Evolutionary conservation across 2,797 vertebrate species (phyloP).

Genomic region (Nasua narica): DNA sequence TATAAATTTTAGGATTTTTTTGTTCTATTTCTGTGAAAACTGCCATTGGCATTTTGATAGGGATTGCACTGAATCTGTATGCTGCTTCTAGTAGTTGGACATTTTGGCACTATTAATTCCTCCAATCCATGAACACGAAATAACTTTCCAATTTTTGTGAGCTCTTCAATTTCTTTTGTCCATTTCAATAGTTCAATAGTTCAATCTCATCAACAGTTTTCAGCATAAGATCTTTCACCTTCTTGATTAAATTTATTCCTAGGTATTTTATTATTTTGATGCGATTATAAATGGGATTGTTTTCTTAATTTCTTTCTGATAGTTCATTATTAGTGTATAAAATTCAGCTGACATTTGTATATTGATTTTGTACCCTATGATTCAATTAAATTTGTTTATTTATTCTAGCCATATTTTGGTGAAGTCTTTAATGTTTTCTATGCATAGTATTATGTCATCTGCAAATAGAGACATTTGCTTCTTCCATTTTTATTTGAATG

Average conservation of each 20-base stretch:
- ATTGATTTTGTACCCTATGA: not conserved
- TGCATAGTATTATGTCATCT: not conserved
- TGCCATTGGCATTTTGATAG: not conserved
- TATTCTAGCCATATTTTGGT: not conserved
- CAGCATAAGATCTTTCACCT: not conserved
- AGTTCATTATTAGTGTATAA: not conserved
- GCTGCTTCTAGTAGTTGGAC: not conserved
- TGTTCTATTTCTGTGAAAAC: not conserved
- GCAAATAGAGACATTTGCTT: not conserved
- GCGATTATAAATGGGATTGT: not conserved
- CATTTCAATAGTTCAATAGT: not conserved
- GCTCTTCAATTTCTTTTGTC: not conserved
- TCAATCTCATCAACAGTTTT: not conserved
- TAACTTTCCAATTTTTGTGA: not conserved
- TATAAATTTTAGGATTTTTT: not conserved
- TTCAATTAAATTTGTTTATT: not conserved
- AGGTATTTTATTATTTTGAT: not conserved
- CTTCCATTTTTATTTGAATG: not conserved
- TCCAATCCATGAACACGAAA: not conserved
- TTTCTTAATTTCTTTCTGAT: not conserved
- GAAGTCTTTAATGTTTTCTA: not conserved
- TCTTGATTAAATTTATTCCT: not conserved
- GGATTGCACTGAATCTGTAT: not conserved
- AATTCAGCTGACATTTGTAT: not conserved
- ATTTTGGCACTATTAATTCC: not conserved